Percentiles rank a stretch among this genome's conserved stretches.
phyloP scores from a whole-genome alignment of 1,140 invertebrate species.

The Nasonia longicornis region DNA sequence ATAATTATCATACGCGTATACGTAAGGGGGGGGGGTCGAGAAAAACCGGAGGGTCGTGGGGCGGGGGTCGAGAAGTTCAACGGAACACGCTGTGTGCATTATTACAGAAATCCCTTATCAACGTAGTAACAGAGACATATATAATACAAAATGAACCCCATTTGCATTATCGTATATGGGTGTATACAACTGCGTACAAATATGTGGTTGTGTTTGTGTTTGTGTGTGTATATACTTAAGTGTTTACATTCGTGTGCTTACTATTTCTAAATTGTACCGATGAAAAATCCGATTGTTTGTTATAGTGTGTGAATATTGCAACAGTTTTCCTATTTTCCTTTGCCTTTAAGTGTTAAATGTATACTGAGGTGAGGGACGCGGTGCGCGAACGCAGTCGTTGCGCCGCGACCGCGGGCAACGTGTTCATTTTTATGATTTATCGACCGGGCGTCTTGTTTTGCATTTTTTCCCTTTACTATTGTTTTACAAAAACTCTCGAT shows the following conservation, averaged over 20 bases:
- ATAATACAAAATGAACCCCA: constrained; percentile 50
- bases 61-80: neutral
- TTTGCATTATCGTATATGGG: constrained; percentile 34
- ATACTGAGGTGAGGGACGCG: constrained; percentile 33
- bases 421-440: constrained; percentile 38
- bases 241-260: constrained; percentile 31
- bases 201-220: neutral
- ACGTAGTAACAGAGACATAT: constrained; percentile 65
- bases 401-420: constrained; percentile 50
- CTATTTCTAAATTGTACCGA: constrained; percentile 45
- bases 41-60: neutral
- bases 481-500: constrained; percentile 47
- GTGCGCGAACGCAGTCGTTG: constrained; percentile 60
- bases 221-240: constrained; percentile 43
- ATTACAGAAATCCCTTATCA: constrained; percentile 58
- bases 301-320: constrained; percentile 18
- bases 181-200: constrained; percentile 33
- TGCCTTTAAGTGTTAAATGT: constrained; percentile 33
- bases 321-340: constrained; percentile 36
- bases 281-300: constrained; percentile 45
- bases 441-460: constrained; percentile 28
- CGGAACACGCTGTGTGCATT: constrained; percentile 37
- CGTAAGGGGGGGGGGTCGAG: neutral
- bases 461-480: constrained; percentile 29
- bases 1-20: neutral